Evolutionary conservation across 2,888 invertebrate genomes (phyloP), one percentile per base, ranked within the genome.

Genomic region (Volucella bombylans): DNA sequence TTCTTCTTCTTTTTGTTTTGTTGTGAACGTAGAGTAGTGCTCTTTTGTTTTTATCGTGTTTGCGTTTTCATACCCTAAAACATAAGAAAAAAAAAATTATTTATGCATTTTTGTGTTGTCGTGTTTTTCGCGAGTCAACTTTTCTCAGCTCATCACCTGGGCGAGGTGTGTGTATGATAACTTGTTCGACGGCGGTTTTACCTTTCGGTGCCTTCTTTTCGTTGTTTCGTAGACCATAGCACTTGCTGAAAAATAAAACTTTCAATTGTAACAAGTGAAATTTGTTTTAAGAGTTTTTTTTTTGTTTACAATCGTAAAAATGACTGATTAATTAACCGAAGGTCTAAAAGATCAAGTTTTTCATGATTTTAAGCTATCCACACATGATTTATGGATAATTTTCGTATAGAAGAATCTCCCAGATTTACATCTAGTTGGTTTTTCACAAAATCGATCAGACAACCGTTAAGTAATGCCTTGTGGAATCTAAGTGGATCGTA

Each of bases 221-320:
- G 54, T 55, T 74, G 23, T 74, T 14, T 80, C 62, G 15, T 14
- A 65, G 31, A 23, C 31, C 12, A 67, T 18, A 50, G 55, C 14
- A 43, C 61, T 61, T 12, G 49, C 11, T 49, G 49, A 18, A 62
- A 71, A 12, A 31, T 31, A 31, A 61, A 72, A 85, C 85, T 85
- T 85, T 85, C 81, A 85, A 77, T 85, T 85, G 65, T 23, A 67
- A 80, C 31, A 85, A 85, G 81, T 72, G 81, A 85, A 83, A 83
- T 74, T 83, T 69, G 54, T 38, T 9, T 38, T 73, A 14, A 49
- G 6, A 31, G 6, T 6, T 14, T 18, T 52, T 52, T 11, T n/a
- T 52, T 68, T 78, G 61, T 43, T 72, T 50, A 15, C 57, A 45
- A 67, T 50, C 15, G 57, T 18, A 55, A 12, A 39, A 18, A 59